Conservation (phyloP, 2,888 invertebrate species). For the Melieria crassipennis region DNA sequence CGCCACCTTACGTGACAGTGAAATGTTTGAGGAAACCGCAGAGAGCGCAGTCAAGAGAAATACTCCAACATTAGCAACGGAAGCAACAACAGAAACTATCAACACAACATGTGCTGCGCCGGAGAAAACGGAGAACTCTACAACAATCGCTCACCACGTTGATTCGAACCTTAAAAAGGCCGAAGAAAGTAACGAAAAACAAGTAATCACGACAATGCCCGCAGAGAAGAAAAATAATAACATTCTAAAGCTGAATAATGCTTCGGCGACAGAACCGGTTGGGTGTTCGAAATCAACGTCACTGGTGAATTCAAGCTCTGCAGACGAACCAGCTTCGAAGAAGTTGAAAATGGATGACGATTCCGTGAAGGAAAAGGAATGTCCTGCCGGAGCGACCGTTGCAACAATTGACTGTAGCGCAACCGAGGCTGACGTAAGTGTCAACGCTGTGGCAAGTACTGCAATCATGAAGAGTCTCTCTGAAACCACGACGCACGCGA, state of each 20-base stretch:
- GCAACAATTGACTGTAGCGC: neutral
- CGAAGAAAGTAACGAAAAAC: conserved; percentile 13
- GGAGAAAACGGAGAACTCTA: neutral
- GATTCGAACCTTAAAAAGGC: conserved; percentile 16
- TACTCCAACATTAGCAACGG: neutral
- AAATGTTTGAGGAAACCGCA: neutral
- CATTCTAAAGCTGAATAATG: neutral
- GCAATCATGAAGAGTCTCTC: neutral
- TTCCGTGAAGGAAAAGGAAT: neutral
- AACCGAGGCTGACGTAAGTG: neutral
- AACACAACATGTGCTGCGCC: neutral
- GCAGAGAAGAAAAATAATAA: conserved; percentile 8
- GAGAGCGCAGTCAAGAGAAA: neutral
- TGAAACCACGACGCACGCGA: neutral
- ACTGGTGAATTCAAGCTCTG: neutral
- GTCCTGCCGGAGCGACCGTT: too few species aligned
- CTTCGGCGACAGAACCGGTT: conserved; percentile 1
- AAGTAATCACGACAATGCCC: neutral
- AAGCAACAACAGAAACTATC: neutral
- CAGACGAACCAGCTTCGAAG: conserved; percentile 36
- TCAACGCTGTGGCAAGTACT: conserved; percentile 2
- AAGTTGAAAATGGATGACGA: conserved; percentile 38
- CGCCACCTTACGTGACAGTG: neutral
- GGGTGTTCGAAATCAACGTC: conserved; percentile 3
- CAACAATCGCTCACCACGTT: conserved; percentile 6